Base-by-base conservation (phyloP, 2,797 vertebrate genomes). In the Astyanax mexicanus region DNA sequence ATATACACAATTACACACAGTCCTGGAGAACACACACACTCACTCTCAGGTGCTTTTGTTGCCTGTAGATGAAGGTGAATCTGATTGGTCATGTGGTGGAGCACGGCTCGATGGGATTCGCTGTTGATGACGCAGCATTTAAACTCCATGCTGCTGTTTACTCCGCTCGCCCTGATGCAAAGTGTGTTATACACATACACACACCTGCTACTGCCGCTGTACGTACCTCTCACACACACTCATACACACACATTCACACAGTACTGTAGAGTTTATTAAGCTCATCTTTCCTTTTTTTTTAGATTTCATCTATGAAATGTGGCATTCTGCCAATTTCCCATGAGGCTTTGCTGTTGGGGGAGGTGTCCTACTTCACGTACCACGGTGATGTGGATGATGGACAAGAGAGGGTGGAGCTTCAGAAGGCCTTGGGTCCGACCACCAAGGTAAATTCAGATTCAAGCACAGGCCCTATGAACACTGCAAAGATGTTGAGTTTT, bases 241-340 rank as follows among this genome's bases (percentile, higher is more conserved):
- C 47, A 66, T 81, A 79, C 51, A 65, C 84, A 80, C 45, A 82
- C 74, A 72, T 61, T 77, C 72, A 86, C 29, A 37, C 62, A 84
- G 81, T 82, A 79, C 84, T 47, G 8, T 9, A 9, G 38, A 2
- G 38, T 38, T 8, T 9, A n/a, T 11, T 25, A 11, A 21, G 54
- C 7, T 29, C 29, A 19, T 3, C 29, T 7, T 54, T 11, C 83
- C 83, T 75, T 37, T 76, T 74, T 80, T 84, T 90, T 90, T 87
- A 99, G 98, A 96, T 99, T 86, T 99, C 98, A 25, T 95, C 97
- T 78, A 99, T 98, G 98, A 99, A 96, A 84, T 99, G 96, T 84
- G 98, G 97, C 78, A 93, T 99, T 87, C 93, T 99, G 87, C 97
- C 98, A 79, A 97, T 99, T 89, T 98, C 97, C 87, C 97, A 98